Percentiles rank a stretch among this genome's conserved stretches.
phyloP scores from a whole-genome alignment of 2,113 vertebrate species.

The Lophochroa leadbeateri region DNA sequence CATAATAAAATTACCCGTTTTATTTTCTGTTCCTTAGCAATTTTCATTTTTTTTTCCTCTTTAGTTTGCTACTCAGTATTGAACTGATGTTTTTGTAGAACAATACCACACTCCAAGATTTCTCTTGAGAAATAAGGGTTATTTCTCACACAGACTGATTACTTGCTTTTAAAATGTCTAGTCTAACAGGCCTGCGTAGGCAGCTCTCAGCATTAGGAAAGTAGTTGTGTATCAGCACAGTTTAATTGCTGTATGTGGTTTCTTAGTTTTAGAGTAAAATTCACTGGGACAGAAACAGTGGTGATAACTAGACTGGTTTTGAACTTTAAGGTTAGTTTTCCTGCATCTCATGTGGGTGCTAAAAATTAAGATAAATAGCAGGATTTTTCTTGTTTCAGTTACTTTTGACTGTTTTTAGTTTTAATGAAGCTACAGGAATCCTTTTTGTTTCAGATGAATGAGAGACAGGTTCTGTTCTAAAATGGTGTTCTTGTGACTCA shows the following conservation, averaged over 20 bases:
- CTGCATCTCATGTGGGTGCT: not conserved
- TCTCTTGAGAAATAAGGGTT: not conserved
- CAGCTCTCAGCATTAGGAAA: not conserved
- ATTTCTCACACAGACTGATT: not conserved
- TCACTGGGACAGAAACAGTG: not conserved
- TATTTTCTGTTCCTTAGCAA: not conserved
- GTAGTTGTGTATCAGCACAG: not conserved
- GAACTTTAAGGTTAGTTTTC: not conserved
- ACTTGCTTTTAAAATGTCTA: not conserved
- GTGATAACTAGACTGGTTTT: not conserved
- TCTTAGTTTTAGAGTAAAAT: not conserved
- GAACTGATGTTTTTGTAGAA: not conserved
- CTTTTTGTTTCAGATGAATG: not conserved
- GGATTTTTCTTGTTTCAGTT: not conserved
- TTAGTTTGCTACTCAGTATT: not conserved
- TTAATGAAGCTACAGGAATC: not conserved
- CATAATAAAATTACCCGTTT: not conserved
- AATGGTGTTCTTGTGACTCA: not conserved
- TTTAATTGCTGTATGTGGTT: not conserved
- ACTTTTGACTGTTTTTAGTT: not conserved
- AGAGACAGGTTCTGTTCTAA: not conserved
- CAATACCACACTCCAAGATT: not conserved
- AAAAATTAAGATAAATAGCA: not conserved
- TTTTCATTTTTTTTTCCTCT: not conserved
- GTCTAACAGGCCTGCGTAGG: not conserved